Conservation (phyloP, 1,140 invertebrate genomes). For the Coenobita brevimanus region DNA sequence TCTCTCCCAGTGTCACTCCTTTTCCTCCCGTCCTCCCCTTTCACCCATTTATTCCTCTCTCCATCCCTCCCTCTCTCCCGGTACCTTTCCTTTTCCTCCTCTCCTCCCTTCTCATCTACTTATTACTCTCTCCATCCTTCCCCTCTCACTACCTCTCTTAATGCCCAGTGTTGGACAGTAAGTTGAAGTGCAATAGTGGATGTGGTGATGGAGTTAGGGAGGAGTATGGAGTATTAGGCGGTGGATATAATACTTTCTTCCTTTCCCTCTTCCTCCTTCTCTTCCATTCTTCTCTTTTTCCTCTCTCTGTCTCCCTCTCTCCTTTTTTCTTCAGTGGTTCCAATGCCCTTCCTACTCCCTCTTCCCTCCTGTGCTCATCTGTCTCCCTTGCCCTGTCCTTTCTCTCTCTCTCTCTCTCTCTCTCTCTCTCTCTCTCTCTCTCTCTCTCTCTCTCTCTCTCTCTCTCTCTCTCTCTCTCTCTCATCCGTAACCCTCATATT, state of each 20-base stretch:
- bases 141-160: too few relatives aligned
- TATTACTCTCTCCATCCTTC: too few relatives aligned
- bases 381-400: background rate
- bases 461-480: conserved; percentile 29
- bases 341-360: background rate
- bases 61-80: background rate
- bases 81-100: background rate
- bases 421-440: conserved; percentile 39
- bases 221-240: too few relatives aligned
- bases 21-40: background rate
- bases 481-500: too few relatives aligned
- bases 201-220: too few relatives aligned
- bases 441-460: conserved; percentile 28
- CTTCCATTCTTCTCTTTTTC: background rate
- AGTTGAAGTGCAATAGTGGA: too few relatives aligned
- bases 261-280: too few relatives aligned
- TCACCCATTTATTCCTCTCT: background rate
- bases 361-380: background rate
- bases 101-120: too few relatives aligned
- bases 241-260: too few relatives aligned
- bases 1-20: background rate
- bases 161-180: too few relatives aligned
- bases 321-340: background rate
- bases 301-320: background rate
- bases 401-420: conserved; percentile 35